Conservation (phyloP, 2,797 vertebrate species). For the Chelon labrosus region DNA sequence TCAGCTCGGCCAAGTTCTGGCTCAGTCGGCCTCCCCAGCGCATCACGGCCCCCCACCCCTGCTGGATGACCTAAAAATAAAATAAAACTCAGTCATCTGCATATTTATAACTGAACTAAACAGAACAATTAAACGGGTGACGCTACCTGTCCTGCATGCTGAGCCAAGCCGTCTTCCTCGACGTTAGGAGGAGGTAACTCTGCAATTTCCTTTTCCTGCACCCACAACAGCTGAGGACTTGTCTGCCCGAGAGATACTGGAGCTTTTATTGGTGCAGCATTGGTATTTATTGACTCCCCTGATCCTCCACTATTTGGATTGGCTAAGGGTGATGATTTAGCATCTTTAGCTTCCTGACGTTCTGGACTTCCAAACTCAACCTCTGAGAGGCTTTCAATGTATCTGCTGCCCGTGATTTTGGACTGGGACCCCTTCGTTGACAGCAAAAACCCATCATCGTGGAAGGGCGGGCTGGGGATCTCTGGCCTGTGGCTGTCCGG, state of each 20-base stretch:
- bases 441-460: conserved; percentile 58
- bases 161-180: conserved; percentile 79
- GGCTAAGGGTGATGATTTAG: conserved; percentile 24
- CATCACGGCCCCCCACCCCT: conserved; percentile 88
- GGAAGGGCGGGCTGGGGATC: conserved; percentile 61
- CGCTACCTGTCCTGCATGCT: conserved; percentile 84
- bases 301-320: conserved; percentile 43
- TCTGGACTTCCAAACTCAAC: conserved; percentile 64
- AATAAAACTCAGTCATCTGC: not conserved
- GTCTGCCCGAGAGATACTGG: conserved; percentile 62
- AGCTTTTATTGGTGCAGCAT: conserved; percentile 44
- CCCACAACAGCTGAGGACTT: conserved; percentile 83
- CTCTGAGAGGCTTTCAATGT: conserved; percentile 74
- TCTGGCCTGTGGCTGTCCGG: conserved; percentile 72
- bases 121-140: not conserved
- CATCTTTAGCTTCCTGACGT: conserved; percentile 31
- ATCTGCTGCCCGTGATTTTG: conserved; percentile 47
- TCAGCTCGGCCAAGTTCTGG: conserved; percentile 83
- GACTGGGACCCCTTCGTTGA: conserved; percentile 50
- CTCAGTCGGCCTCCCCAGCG: conserved; percentile 89
- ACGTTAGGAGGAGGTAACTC: conserved; percentile 69
- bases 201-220: conserved; percentile 82
- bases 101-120: not conserved
- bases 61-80: conserved; percentile 84
- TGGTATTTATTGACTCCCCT: conserved; percentile 32